These are phyloP conservation scores for Antheraea yamamai DNA, from an alignment of 2,888 invertebrate species.

Conservation along the genomic window DNA sequence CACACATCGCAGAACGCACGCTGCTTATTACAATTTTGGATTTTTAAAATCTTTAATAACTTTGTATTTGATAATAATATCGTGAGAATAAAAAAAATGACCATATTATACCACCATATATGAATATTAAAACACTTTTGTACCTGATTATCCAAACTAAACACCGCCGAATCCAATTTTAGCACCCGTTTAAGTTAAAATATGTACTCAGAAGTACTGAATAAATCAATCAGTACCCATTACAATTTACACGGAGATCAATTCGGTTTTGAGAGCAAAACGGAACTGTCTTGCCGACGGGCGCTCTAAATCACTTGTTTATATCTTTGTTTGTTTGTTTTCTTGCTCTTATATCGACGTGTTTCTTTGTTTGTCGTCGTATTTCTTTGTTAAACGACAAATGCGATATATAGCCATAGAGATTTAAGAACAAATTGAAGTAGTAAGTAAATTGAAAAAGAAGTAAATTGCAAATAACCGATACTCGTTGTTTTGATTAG, in stretches of 20 bases:
- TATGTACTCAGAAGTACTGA: constrained; percentile 39
- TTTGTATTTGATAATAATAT: too few relatives aligned
- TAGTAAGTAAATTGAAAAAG: too few relatives aligned
- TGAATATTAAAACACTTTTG: background rate
- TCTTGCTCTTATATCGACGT: constrained; percentile 38
- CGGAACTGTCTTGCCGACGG: constrained; percentile 33
- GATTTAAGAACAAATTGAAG: background rate
- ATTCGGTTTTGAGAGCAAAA: constrained; percentile 49
- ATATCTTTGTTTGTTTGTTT: constrained; percentile 41
- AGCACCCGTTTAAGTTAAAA: constrained; percentile 42
- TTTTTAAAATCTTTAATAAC: too few relatives aligned
- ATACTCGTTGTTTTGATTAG: too few relatives aligned
- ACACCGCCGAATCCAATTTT: constrained; percentile 31
- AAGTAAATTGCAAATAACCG: too few relatives aligned
- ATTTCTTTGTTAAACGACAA: constrained; percentile 33
- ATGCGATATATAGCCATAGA: constrained; percentile 14
- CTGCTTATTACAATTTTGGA: too few relatives aligned
- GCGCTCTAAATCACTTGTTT: constrained; percentile 64
- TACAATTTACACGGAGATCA: constrained; percentile 68
- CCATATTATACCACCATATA: too few relatives aligned
- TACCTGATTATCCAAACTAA: background rate
- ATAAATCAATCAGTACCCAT: constrained; percentile 71
- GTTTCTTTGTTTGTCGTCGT: constrained; percentile 35
- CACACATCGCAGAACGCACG: too few relatives aligned
- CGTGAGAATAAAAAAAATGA: too few relatives aligned